phyloP scores from a whole-genome alignment of 1,140 invertebrate species.

The Eupeodes corollae region DNA sequence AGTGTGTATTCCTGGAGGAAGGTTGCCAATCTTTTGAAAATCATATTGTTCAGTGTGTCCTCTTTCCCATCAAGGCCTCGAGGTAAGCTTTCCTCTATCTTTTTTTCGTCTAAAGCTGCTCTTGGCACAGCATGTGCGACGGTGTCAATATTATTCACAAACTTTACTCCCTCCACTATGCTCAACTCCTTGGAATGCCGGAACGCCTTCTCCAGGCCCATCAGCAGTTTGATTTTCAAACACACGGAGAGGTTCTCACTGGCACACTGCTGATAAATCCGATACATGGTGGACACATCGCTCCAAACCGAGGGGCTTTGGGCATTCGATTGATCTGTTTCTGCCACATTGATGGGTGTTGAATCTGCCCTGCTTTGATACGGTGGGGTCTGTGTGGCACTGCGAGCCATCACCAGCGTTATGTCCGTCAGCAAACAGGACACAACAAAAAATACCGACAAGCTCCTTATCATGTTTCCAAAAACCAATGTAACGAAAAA shows the following conservation, averaged over 20 bases:
- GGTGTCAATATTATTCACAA: slow-evolving; percentile 47
- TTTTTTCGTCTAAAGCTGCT: slow-evolving; percentile 37
- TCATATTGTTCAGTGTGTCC: slow-evolving; percentile 57
- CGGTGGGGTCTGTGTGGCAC: not conserved
- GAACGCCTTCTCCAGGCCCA: slow-evolving; percentile 56
- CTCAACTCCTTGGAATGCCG: slow-evolving; percentile 48
- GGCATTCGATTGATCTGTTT: not conserved
- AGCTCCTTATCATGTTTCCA: too few species aligned
- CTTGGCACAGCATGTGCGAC: slow-evolving; percentile 21
- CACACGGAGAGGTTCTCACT: slow-evolving; percentile 57
- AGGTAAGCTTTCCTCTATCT: slow-evolving; percentile 56
- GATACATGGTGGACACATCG: slow-evolving; percentile 28
- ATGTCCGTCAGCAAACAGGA: too few species aligned
- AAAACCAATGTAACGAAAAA: too few species aligned
- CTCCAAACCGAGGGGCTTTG: slow-evolving; percentile 20
- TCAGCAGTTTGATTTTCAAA: slow-evolving; percentile 61
- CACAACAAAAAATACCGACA: too few species aligned
- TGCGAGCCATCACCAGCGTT: not conserved
- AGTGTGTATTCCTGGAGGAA: slow-evolving; percentile 66
- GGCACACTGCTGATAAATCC: slow-evolving; percentile 62
- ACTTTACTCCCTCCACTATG: slow-evolving; percentile 57
- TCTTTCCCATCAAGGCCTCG: slow-evolving; percentile 57
- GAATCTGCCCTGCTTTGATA: not conserved
- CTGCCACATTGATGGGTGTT: slow-evolving; percentile 3
- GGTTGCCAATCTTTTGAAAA: slow-evolving; percentile 56